Percentiles rank a stretch among this genome's conserved stretches.
These are phyloP conservation scores for Cyprinella venusta DNA, from an alignment of 2,797 vertebrate genomes.

Conservation along the genomic window DNA sequence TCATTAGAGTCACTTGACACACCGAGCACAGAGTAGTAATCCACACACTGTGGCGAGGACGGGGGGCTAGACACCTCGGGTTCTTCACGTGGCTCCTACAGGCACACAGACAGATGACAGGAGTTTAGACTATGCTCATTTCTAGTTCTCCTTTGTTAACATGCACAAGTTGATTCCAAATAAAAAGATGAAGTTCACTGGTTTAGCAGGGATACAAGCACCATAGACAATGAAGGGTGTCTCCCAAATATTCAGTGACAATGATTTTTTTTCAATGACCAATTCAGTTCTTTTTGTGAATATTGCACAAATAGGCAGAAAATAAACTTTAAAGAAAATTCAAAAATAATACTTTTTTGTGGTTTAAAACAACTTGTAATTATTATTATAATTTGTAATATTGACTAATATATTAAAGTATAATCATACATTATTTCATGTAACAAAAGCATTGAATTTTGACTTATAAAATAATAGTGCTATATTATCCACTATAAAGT, in stretches of 20 bases:
- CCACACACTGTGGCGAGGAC: slow-evolving; percentile 85
- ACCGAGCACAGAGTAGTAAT: slow-evolving; percentile 94
- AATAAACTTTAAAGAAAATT: too few relatives aligned
- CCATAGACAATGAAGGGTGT: not conserved
- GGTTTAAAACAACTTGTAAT: not conserved
- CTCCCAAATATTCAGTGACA: not conserved
- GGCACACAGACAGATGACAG: slow-evolving; percentile 37
- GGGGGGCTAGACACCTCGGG: slow-evolving; percentile 73
- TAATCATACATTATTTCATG: not conserved
- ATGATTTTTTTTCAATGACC: not conserved
- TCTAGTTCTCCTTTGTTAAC: not conserved
- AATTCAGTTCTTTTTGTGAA: not conserved
- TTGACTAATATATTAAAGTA: not conserved
- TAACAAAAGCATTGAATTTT: not conserved
- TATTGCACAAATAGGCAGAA: not conserved
- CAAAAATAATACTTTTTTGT: not conserved
- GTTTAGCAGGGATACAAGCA: not conserved
- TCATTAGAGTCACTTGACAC: slow-evolving; percentile 89
- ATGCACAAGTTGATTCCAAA: not conserved
- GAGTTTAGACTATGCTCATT: slow-evolving; percentile 16
- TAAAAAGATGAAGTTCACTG: not conserved
- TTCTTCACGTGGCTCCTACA: slow-evolving; percentile 76
- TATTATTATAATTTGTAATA: not conserved
- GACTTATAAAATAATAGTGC: not conserved
- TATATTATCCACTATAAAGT: not conserved